Percentiles rank a stretch among this genome's conserved stretches.
Evolutionary conservation across 2,797 vertebrate genomes (phyloP).

Genomic region (Siniperca undulata): DNA sequence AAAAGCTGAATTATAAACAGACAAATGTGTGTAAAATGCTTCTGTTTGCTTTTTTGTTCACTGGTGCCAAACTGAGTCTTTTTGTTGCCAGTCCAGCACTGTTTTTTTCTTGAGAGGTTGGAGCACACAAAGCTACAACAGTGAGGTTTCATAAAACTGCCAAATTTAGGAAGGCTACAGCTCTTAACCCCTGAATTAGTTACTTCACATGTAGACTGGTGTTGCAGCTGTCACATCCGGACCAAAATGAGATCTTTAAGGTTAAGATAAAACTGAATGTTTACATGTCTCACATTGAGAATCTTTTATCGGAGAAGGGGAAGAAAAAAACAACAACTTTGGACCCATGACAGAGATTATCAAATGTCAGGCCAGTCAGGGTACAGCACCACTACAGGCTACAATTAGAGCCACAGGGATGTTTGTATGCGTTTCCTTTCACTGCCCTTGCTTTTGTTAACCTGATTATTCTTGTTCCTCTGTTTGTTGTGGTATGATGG

Average conservation of each 20-base stretch:
- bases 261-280: conserved; percentile 61
- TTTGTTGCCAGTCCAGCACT: conserved; percentile 36
- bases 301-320: conserved; percentile 54
- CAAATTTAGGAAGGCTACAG: conserved; percentile 53
- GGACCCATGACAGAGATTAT: conserved; percentile 49
- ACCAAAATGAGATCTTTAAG: conserved; percentile 68
- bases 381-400: conserved; percentile 63
- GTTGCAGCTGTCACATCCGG: conserved; percentile 60
- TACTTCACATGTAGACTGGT: conserved; percentile 21
- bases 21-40: conserved; percentile 49
- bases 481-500: conserved; percentile 85
- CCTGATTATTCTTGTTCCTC: conserved; percentile 78
- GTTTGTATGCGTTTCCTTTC: conserved; percentile 73
- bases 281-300: conserved; percentile 87
- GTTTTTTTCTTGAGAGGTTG: conserved; percentile 10
- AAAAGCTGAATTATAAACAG: conserved; percentile 47
- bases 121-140: conserved; percentile 36
- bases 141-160: conserved; percentile 56
- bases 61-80: conserved; percentile 69
- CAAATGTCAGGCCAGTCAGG: conserved; percentile 51
- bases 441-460: conserved; percentile 77
- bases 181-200: conserved; percentile 31
- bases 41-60: conserved; percentile 57
- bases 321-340: conserved; percentile 10
- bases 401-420: conserved; percentile 67